A percentile compares a stretch with the other conserved stretches of the same genome.
Evolutionary conservation across 2,113 vertebrate genomes (phyloP).

Genomic region (Tupaia tana): DNA sequence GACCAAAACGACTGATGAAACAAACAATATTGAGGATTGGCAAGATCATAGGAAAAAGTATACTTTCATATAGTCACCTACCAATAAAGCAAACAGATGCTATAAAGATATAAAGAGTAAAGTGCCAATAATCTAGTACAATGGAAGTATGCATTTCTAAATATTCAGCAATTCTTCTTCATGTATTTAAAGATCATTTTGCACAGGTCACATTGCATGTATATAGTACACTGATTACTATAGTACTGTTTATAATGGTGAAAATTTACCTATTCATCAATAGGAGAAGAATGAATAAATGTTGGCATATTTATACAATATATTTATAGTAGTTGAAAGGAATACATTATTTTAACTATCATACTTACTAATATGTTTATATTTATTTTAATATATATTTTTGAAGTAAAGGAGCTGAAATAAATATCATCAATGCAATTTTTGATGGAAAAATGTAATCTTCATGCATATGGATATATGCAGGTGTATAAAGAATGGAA

Average conservation of each 20-base stretch:
- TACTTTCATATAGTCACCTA: background rate
- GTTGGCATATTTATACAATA: background rate
- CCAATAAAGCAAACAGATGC: background rate
- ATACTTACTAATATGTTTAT: background rate
- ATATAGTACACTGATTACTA: background rate
- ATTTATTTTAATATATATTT: background rate
- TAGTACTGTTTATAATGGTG: background rate
- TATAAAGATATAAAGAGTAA: background rate
- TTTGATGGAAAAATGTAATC: background rate
- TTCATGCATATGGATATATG: background rate
- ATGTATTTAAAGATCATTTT: background rate
- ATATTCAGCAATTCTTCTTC: background rate
- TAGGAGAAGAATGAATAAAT: background rate
- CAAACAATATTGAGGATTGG: background rate
- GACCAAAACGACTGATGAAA: background rate
- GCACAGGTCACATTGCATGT: background rate
- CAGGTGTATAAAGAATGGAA: background rate
- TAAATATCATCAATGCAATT: background rate
- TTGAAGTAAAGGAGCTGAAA: background rate
- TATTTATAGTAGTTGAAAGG: background rate
- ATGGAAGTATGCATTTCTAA: background rate
- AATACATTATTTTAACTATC: background rate
- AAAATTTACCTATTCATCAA: background rate
- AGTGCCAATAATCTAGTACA: background rate
- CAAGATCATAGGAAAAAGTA: background rate